Conservation (phyloP, 2,113 vertebrate species). For the Malurus alboscapulatus region DNA sequence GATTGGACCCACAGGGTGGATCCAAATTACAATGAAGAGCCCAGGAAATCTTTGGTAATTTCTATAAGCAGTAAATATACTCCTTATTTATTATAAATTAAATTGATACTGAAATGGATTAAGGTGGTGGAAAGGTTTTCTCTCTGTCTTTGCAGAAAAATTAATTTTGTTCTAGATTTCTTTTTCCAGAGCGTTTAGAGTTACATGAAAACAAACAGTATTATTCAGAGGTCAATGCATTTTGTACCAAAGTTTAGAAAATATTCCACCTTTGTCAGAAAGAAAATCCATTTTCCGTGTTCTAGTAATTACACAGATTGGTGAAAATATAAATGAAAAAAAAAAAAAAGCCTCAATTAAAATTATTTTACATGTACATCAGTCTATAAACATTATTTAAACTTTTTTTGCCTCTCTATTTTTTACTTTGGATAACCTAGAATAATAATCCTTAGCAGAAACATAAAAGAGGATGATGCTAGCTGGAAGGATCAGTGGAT, state of each 20-base stretch:
- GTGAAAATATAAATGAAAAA: background rate
- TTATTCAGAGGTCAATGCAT: background rate
- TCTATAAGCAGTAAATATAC: background rate
- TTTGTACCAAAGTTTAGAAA: background rate
- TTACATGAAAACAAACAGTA: background rate
- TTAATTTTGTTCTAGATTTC: background rate
- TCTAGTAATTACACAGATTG: background rate
- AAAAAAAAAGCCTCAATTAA: background rate
- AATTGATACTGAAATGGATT: background rate
- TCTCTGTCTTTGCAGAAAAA: background rate
- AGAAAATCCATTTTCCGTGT: background rate
- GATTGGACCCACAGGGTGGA: background rate
- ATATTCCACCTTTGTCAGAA: background rate
- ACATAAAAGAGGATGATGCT: background rate
- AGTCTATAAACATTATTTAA: background rate
- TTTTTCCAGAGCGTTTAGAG: background rate
- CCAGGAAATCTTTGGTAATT: background rate
- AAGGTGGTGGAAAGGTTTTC: background rate
- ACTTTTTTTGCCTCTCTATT: background rate
- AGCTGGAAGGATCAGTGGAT: background rate
- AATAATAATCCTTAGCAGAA: background rate
- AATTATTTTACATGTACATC: background rate
- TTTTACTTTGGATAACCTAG: background rate
- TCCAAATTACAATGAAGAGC: background rate
- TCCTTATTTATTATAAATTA: background rate